Base-by-base conservation (phyloP, 2,113 vertebrate species). In the Pavo muticus region DNA sequence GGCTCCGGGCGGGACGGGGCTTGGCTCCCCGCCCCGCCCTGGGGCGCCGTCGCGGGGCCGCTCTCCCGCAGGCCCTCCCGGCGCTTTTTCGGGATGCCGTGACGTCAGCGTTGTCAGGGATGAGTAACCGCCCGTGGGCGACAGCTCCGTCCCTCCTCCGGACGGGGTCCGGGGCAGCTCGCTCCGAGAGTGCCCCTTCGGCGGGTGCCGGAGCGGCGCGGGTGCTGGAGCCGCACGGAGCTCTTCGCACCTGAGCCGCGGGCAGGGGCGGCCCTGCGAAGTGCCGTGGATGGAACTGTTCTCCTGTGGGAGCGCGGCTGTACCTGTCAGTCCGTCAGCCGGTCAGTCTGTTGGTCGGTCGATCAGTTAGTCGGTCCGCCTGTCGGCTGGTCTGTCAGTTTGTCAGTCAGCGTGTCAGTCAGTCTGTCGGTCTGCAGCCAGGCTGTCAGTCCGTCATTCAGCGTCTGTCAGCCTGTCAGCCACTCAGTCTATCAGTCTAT, bases 21-120 rank as follows among this genome's bases (percentile, higher is more conserved):
- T 5, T 16, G 3, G 4, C 76, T 52, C 18, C 10, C 75, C 17
- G 1, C 6, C 7, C 40, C 11, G 32, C 35, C 54, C 37, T 71
- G 29, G 10, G 54, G 54, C 29, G 19, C 94, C 59, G 40, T 67
- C 20, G 32, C 52, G 40, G 89, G 70, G 63, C 73, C 71, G 14
- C 75, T 82, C 20, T 78, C 57, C 80, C 19, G 9, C 64, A 30
- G 45, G 35, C 83, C 73, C 79, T 79, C 74, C 72, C 10, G 63
- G 72, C 37, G 69, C 76, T 91, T 84, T 92, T 96, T 94, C 77
- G 94, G 97, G 96, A 97, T 97, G 92, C 72, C 88, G 74, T 97
- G 96, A 97, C 84, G 87, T 95, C 47, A 93, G 76, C 87, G 94
- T 96, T 96, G 97, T 97, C 96, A 97, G 54, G 85, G 97, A 97